Percentiles rank a stretch among this genome's conserved stretches.
phyloP scores from a whole-genome alignment of 92 coral and sea anemone species.

The Porites cylindrica region DNA sequence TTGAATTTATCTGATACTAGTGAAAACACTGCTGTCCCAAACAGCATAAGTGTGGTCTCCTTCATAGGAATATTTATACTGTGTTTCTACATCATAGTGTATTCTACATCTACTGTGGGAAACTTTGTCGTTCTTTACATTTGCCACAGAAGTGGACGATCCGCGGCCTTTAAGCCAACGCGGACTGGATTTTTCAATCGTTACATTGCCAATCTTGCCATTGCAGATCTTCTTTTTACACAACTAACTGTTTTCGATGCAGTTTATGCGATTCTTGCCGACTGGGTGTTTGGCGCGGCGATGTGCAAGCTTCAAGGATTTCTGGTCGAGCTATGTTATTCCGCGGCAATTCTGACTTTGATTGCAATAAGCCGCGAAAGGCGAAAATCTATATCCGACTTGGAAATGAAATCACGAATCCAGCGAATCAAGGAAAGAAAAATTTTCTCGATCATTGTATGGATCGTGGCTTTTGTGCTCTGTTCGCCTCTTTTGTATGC shows the following conservation, averaged over 20 bases:
- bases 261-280: conserved; percentile 35
- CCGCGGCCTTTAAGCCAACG: conserved; percentile 47
- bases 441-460: conserved; percentile 30
- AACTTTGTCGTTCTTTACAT: conserved; percentile 68
- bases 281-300: conserved; percentile 66
- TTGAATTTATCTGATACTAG: not conserved
- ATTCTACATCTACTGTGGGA: conserved; percentile 63
- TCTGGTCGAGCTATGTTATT: conserved; percentile 80
- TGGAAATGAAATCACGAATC: conserved; percentile 60
- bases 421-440: conserved; percentile 62
- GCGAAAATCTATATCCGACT: conserved; percentile 54
- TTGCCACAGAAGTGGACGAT: conserved; percentile 62
- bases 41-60: conserved; percentile 43
- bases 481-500: conserved; percentile 82
- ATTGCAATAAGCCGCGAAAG: conserved; percentile 84
- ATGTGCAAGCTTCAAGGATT: conserved; percentile 81
- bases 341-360: conserved; percentile 82
- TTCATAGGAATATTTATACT: conserved; percentile 70
- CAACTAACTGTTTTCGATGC: conserved; percentile 73
- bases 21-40: not conserved
- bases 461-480: conserved; percentile 64
- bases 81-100: conserved; percentile 66
- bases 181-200: conserved; percentile 68
- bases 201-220: conserved; percentile 77
- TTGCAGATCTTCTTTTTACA: conserved; percentile 84